Percentiles rank a stretch among this genome's conserved stretches.
Evolutionary conservation across 1,140 invertebrate species (phyloP).

Genomic region (Aphelenchoides avenae): DNA sequence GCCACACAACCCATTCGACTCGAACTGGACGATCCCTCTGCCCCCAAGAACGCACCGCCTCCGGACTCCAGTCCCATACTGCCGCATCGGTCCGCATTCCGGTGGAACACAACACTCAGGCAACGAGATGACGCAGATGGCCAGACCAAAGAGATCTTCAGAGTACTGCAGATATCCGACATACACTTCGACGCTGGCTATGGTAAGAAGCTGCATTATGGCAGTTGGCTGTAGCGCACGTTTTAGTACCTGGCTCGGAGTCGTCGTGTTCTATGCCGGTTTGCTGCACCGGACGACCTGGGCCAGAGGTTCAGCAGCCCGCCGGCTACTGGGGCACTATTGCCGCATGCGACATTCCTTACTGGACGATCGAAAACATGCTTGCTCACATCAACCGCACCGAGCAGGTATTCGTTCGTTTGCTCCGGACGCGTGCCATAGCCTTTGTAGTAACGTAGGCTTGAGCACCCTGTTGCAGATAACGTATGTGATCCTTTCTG

Average conservation of each 20-base stretch:
- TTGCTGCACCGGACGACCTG: slow-evolving; percentile 58
- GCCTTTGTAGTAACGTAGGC: no score
- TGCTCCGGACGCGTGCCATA: no score
- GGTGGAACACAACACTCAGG: background rate
- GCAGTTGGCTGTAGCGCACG: no score
- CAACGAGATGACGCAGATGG: background rate
- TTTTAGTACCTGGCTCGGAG: slow-evolving; percentile 57
- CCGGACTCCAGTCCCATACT: background rate
- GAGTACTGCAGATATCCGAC: slow-evolving; percentile 63
- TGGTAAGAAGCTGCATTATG: no score
- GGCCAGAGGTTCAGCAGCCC: slow-evolving; percentile 8
- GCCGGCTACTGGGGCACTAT: slow-evolving; percentile 58
- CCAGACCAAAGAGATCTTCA: slow-evolving; percentile 32
- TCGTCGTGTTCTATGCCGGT: slow-evolving; percentile 62
- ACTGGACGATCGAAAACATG: slow-evolving; percentile 51
- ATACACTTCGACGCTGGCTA: slow-evolving; percentile 62
- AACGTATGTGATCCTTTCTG: slow-evolving; percentile 51
- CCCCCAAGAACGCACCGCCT: slow-evolving; percentile 23
- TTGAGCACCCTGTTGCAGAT: slow-evolving; percentile 25
- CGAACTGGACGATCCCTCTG: slow-evolving; percentile 37
- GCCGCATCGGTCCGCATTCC: background rate
- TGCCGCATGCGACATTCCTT: slow-evolving; percentile 48
- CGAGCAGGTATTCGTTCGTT: slow-evolving; percentile 33
- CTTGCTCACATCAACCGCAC: slow-evolving; percentile 44
- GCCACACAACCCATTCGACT: slow-evolving; percentile 42